These are phyloP conservation scores for Progne subis DNA, from an alignment of 2,113 vertebrate species.

Conservation along the genomic window DNA sequence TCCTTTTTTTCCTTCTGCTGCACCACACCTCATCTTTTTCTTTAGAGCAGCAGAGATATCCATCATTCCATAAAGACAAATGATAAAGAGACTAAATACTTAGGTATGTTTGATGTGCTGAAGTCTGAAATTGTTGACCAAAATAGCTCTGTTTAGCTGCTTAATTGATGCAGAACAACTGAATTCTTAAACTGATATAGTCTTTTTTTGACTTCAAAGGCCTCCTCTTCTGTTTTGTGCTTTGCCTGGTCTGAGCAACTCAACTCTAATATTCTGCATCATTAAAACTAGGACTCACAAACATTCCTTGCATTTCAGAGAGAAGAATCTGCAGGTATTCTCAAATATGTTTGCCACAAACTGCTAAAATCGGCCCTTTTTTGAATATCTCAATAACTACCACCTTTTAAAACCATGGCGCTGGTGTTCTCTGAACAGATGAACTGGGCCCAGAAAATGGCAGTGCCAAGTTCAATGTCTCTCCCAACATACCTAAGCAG, in stretches of 20 bases:
- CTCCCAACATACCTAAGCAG: background rate
- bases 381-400: background rate
- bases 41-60: background rate
- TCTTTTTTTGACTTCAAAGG: background rate
- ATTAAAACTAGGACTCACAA: background rate
- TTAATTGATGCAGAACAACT: background rate
- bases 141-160: background rate
- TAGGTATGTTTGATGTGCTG: fast-evolving
- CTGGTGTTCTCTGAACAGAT: background rate
- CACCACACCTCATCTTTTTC: background rate
- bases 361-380: background rate
- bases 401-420: background rate
- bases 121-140: background rate
- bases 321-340: background rate
- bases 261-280: background rate
- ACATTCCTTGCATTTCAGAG: background rate
- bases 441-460: background rate
- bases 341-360: background rate
- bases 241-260: background rate
- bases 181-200: background rate
- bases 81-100: background rate
- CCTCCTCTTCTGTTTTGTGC: background rate
- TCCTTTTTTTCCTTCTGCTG: background rate
- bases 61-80: background rate
- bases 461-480: background rate